Conservation (phyloP, 1,140 invertebrate species). For the Leucophenga varia region DNA sequence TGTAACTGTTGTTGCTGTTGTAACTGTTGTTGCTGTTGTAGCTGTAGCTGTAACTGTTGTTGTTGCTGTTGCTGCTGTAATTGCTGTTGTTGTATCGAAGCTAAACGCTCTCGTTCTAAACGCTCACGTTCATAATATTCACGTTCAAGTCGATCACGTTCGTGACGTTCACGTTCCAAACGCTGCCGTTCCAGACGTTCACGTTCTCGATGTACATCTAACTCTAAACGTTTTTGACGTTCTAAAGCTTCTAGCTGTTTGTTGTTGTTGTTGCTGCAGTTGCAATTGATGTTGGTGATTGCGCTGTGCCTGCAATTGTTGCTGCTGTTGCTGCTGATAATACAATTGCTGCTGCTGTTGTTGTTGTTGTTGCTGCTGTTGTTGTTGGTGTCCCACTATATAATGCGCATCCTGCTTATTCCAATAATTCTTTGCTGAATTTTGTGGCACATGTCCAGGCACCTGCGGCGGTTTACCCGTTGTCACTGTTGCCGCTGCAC, state of each 20-base stretch:
- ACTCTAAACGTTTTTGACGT: slow-evolving; percentile 29
- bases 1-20: not conserved
- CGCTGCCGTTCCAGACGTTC: slow-evolving; percentile 11
- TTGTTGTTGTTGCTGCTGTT: slow-evolving; percentile 3
- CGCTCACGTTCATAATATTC: slow-evolving; percentile 39
- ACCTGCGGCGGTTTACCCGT: slow-evolving; percentile 41
- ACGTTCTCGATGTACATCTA: slow-evolving; percentile 23
- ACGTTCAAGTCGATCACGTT: slow-evolving; percentile 29
- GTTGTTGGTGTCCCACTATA: slow-evolving; percentile 15
- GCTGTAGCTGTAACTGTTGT: slow-evolving; percentile 33
- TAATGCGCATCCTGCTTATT: slow-evolving; percentile 58
- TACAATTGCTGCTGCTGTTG: slow-evolving; percentile 17
- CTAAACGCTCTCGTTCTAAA: slow-evolving; percentile 31
- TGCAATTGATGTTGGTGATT: slow-evolving; percentile 22
- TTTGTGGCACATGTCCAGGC: slow-evolving; percentile 33
- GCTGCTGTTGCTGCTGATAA: slow-evolving; percentile 15
- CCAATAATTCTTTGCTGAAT: slow-evolving; percentile 62
- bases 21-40: slow-evolving; percentile 26
- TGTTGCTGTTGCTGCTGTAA: slow-evolving; percentile 30
- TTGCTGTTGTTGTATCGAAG: slow-evolving; percentile 25
- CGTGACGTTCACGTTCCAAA: slow-evolving; percentile 33
- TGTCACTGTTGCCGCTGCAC: slow-evolving; percentile 31
- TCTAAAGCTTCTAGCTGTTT: slow-evolving; percentile 41
- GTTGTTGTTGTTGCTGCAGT: slow-evolving; percentile 34
- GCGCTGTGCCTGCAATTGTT: slow-evolving; percentile 21